Evolutionary conservation across 2,113 vertebrate species (phyloP).

Genomic region (Scomber colias): DNA sequence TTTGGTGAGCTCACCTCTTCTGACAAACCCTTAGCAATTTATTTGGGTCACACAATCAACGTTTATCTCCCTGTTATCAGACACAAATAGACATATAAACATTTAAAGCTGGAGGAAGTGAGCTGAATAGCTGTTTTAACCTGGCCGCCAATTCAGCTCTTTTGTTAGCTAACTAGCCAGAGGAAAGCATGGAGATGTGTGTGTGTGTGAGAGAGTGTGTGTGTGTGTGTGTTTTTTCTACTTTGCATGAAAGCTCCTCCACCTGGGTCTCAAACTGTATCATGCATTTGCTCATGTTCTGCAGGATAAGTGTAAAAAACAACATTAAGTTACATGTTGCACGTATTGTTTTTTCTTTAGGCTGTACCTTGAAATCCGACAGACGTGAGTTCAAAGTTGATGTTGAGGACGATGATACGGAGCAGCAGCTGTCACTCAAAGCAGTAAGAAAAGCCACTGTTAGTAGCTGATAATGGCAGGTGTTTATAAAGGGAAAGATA

Average conservation of each 20-base stretch:
- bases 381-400: slow-evolving; percentile 84
- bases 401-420: slow-evolving; percentile 84
- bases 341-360: slow-evolving; percentile 52
- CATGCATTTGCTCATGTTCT: background rate
- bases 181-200: background rate
- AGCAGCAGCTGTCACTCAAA: slow-evolving; percentile 87
- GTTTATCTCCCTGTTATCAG: background rate
- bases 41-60: slow-evolving; percentile 25
- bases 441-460: slow-evolving; percentile 74
- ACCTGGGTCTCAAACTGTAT: background rate
- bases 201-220: too few species aligned
- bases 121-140: background rate
- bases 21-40: background rate
- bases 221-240: background rate
- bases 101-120: background rate
- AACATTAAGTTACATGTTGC: background rate
- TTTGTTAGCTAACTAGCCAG: slow-evolving; percentile 71
- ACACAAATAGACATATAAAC: background rate
- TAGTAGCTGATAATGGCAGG: too few species aligned
- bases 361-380: slow-evolving; percentile 83
- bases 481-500: background rate
- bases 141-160: slow-evolving; percentile 62
- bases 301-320: background rate
- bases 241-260: background rate
- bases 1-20: slow-evolving; percentile 81